Evolutionary conservation across 2,797 vertebrate genomes (phyloP).

Genomic region (Gobio occitaniae): DNA sequence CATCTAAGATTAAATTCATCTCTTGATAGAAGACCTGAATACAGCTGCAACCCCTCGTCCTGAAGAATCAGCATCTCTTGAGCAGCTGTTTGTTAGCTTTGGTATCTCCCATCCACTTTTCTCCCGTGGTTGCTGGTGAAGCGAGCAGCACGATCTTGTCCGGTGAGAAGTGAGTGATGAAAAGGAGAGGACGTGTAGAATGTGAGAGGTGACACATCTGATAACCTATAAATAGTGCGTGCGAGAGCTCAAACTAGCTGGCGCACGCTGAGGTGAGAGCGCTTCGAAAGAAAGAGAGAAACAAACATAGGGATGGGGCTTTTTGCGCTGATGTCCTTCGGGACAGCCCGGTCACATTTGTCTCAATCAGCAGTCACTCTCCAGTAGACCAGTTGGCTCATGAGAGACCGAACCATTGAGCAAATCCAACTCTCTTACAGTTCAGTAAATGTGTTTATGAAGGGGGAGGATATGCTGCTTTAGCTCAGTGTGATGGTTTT

Average conservation of each 20-base stretch:
- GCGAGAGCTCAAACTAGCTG: constrained; percentile 46
- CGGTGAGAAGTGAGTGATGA: constrained; percentile 57
- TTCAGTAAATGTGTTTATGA: background rate
- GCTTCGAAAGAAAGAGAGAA: constrained; percentile 8
- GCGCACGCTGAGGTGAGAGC: constrained; percentile 15
- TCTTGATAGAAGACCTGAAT: constrained; percentile 23
- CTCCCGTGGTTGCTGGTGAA: background rate
- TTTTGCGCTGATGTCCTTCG: constrained; percentile 26
- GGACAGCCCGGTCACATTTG: constrained; percentile 53
- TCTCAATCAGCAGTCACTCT: constrained; percentile 58
- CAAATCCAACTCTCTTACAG: constrained; percentile 24
- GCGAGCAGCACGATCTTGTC: constrained; percentile 27
- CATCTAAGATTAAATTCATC: constrained; percentile 23
- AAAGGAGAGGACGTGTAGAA: constrained; percentile 56
- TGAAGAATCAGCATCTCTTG: constrained; percentile 20
- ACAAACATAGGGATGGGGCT: constrained; percentile 32
- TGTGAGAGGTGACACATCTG: constrained; percentile 56
- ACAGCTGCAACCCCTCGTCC: background rate
- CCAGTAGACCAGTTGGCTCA: constrained; percentile 28
- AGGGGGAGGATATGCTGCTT: background rate
- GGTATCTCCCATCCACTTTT: constrained; percentile 16
- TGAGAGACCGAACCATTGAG: constrained; percentile 32
- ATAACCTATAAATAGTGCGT: constrained; percentile 61
- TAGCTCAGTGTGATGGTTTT: constrained; percentile 8
- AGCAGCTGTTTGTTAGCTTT: constrained; percentile 30